Evolutionary conservation across 2,888 invertebrate genomes (phyloP).

Genomic region (Netelia melanura): DNA sequence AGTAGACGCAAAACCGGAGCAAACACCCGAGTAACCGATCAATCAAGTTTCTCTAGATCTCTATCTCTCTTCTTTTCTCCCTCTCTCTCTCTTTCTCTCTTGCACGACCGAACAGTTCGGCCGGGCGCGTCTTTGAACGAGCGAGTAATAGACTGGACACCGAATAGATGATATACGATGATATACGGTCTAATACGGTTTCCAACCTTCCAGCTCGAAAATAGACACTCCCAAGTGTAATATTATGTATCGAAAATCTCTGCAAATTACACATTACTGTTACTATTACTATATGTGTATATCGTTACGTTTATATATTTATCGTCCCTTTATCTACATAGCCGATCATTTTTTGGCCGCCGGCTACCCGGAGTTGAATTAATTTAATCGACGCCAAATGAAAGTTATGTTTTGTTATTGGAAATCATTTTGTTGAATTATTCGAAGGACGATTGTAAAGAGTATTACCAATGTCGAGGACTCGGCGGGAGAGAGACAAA

Average conservation of each 20-base stretch:
- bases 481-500: no score
- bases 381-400: no score
- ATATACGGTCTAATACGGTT: conserved; percentile 56
- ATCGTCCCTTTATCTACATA: not conserved
- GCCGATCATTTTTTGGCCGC: not conserved
- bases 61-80: conserved; percentile 74
- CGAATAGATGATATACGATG: conserved; percentile 65
- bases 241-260: not conserved
- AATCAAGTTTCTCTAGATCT: conserved; percentile 79
- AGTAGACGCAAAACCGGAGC: conserved; percentile 82
- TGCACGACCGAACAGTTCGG: conserved; percentile 31
- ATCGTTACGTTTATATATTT: not conserved
- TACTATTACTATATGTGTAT: not conserved
- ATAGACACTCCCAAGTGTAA: conserved; percentile 5
- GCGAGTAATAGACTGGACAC: conserved; percentile 73
- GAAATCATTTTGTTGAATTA: no score
- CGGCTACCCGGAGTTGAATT: not conserved
- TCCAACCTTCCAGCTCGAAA: conserved; percentile 33
- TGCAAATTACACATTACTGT: not conserved
- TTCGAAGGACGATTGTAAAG: no score
- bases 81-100: conserved; percentile 73
- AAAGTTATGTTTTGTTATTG: no score
- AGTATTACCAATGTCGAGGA: no score
- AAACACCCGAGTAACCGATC: conserved; percentile 83
- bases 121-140: conserved; percentile 67